Evolutionary conservation across 1,140 invertebrate species (phyloP).

Genomic region (Drosophila bocki): DNA sequence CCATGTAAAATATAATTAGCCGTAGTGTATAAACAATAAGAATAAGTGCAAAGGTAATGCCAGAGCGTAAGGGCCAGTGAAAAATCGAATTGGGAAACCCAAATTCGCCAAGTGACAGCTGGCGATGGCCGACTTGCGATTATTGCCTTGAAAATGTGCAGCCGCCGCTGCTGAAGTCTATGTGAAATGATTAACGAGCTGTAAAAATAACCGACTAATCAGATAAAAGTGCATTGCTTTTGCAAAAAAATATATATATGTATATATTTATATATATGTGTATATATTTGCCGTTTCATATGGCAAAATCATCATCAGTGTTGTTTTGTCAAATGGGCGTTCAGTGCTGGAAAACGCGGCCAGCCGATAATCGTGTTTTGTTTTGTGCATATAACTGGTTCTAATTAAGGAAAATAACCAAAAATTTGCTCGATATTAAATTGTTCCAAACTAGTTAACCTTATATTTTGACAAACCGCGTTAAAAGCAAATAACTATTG

Average conservation of each 20-base stretch:
- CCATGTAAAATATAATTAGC: constrained; percentile 77
- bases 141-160: neutral
- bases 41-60: constrained; percentile 77
- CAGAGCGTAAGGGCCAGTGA: constrained; percentile 1
- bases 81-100: constrained; percentile 1
- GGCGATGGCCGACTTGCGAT: constrained; percentile 28
- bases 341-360: constrained; percentile 54
- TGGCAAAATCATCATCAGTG: constrained; percentile 66
- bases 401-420: no score
- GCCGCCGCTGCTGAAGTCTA: neutral
- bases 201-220: constrained; percentile 45
- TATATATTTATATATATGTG: constrained; percentile 36
- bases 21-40: constrained; percentile 74
- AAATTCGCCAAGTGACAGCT: constrained; percentile 24
- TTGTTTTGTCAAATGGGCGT: constrained; percentile 33
- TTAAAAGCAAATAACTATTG: neutral
- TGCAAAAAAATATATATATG: constrained; percentile 39
- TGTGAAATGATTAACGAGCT: constrained; percentile 19
- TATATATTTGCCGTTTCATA: constrained; percentile 53
- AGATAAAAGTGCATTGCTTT: constrained; percentile 51
- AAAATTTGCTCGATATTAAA: neutral
- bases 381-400: constrained; percentile 24
- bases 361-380: constrained; percentile 61
- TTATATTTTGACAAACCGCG: neutral
- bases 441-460: neutral